These are phyloP conservation scores for Potamilus streckersoni DNA, from an alignment of 1,140 invertebrate species.

Conservation along the genomic window DNA sequence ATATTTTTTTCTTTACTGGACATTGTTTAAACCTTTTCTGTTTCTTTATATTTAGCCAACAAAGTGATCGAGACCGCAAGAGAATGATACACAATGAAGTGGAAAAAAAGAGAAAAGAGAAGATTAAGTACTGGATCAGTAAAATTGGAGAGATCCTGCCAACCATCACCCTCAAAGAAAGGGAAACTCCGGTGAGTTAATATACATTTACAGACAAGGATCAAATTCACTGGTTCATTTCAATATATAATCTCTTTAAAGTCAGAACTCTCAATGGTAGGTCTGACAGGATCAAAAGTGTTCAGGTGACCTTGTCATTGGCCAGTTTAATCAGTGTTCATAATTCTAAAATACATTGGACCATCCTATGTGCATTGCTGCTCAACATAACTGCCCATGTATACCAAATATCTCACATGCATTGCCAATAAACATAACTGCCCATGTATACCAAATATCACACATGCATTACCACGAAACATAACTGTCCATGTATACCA, in stretches of 20 bases:
- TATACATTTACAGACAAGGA: neutral
- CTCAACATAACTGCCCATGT: too few relatives aligned
- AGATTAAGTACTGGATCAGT: slow-evolving; percentile 29
- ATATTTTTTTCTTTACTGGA: too few relatives aligned
- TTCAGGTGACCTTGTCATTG: neutral
- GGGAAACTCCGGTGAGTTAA: slow-evolving; percentile 24
- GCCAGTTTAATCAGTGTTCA: too few relatives aligned
- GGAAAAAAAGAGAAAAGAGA: slow-evolving; percentile 31
- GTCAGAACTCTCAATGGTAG: neutral
- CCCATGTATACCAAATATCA: too few relatives aligned
- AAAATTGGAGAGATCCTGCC: slow-evolving; percentile 28
- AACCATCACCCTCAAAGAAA: slow-evolving; percentile 6
- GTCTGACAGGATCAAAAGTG: neutral
- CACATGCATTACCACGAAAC: too few relatives aligned
- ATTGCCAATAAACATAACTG: too few relatives aligned
- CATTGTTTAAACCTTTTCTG: too few relatives aligned
- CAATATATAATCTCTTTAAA: neutral
- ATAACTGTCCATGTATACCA: too few relatives aligned
- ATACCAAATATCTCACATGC: too few relatives aligned
- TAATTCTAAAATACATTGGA: too few relatives aligned
- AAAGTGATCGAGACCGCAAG: slow-evolving; percentile 1
- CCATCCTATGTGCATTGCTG: too few relatives aligned
- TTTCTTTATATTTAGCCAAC: too few relatives aligned
- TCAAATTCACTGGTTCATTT: neutral
- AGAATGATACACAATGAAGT: slow-evolving; percentile 25